Evolutionary conservation across 2,888 invertebrate genomes (phyloP).

Genomic region (Platycheirus rosarum): DNA sequence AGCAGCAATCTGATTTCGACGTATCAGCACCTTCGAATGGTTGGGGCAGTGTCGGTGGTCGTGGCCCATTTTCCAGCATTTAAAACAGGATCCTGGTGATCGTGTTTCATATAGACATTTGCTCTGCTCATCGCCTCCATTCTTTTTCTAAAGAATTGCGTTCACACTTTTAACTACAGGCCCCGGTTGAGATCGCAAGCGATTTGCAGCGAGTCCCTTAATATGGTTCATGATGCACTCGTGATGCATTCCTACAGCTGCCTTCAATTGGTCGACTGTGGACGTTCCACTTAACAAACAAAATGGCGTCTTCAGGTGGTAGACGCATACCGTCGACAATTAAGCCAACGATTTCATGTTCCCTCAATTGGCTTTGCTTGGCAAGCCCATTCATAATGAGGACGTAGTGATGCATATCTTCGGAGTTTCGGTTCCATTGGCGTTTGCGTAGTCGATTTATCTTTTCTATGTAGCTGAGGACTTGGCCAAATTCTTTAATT

Average conservation of each 20-base stretch:
- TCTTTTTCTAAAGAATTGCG: background rate
- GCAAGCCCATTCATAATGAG: conserved; percentile 19
- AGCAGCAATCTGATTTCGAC: conserved; percentile 19
- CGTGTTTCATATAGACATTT: background rate
- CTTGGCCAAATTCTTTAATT: too few species aligned
- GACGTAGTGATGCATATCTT: conserved; percentile 4
- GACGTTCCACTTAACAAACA: conserved; percentile 26
- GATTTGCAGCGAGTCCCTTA: too few species aligned
- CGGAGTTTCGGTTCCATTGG: conserved; percentile 7
- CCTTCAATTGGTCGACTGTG: conserved; percentile 22
- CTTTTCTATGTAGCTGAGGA: too few species aligned
- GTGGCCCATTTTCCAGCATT: conserved; percentile 22
- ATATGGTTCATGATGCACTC: too few species aligned
- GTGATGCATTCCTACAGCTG: too few species aligned
- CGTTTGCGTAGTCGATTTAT: conserved; percentile 15
- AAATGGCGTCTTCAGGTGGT: conserved; percentile 18
- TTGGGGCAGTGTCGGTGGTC: conserved; percentile 29
- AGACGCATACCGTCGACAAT: conserved; percentile 17
- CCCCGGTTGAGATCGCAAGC: background rate
- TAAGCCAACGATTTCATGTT: conserved; percentile 8
- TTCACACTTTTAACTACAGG: background rate
- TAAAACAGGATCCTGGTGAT: background rate
- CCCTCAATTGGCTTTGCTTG: conserved; percentile 10
- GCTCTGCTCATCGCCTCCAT: background rate
- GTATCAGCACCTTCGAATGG: conserved; percentile 22